Base-by-base conservation (phyloP, 2,797 vertebrate genomes). In the Macrochelys suwanniensis region DNA sequence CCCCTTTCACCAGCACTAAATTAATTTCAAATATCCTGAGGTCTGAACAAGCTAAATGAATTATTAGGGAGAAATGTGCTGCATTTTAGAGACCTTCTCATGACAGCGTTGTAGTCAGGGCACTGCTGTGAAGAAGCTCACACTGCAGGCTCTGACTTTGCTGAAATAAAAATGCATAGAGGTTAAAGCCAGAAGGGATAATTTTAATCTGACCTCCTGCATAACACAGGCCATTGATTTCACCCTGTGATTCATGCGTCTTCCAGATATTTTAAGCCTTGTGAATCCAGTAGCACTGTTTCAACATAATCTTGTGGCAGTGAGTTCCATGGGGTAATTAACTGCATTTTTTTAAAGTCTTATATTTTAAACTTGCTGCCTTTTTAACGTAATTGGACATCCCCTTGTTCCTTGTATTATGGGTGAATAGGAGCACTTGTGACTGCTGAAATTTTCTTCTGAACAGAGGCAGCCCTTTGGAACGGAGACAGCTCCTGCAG, bases 401-500 rank as follows among this genome's bases (percentile, higher is more conserved):
- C 3, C 13, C 23, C 15, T 0, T 1, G 16, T 28, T 42, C 11
- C 0, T 0, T 25, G 59, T 42, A 37, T 71, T 8, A 1, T n/a
- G 65, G 47, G 13, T 61, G 31, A 33, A 31, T 16, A 61, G 59
- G 15, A 26, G 76, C 76, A 49, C 28, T 31, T 7, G 2, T 31
- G 45, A 26, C 76, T 31, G 45, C 28, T 17, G 28, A 26, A 47
- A 28, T 1, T 26, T 31, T 2, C 49, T 11, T 28, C 79, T 79
- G 37, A 25, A 61, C 21, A 0, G 7, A 77, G 6, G 3, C 21
- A 56, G 51, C 68, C n/a, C 37, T 23, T 23, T 42, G 33, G 17
- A 37, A 5, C 16, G 42, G 10, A 23, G 21, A 25, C 21, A 42
- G 68, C n/a, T 42, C 65, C 21, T 23, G 19, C 68, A 42, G 17